These are phyloP conservation scores for Beris morrisii DNA, from an alignment of 2,888 invertebrate species.

Conservation along the genomic window DNA sequence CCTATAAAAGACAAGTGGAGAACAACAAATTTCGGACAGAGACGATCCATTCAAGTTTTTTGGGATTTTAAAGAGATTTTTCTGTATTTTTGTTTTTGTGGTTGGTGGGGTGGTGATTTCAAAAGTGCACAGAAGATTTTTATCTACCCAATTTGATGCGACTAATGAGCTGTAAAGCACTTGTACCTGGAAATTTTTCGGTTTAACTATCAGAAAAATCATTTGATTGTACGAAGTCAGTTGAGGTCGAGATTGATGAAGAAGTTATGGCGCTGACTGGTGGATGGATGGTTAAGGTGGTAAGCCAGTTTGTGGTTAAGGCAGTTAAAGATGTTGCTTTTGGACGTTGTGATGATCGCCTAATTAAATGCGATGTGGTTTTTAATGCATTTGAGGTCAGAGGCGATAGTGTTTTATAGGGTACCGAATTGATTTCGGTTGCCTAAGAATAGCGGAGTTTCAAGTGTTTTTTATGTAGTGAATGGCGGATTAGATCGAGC, in stretches of 20 bases:
- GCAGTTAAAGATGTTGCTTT: constrained; percentile 9
- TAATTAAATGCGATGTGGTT: no score
- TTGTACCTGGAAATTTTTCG: constrained; percentile 24
- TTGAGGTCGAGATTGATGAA: constrained; percentile 1
- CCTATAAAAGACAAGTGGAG: neutral
- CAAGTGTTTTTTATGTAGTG: no score
- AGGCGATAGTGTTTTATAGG: no score
- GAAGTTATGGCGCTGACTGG: neutral
- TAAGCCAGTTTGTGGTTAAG: neutral
- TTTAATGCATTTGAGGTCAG: no score
- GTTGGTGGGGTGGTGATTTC: neutral
- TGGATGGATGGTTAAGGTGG: neutral
- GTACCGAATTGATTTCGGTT: no score
- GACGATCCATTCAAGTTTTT: neutral
- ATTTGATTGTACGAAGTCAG: neutral
- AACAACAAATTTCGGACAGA: neutral
- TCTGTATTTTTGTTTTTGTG: no score
- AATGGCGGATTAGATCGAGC: no score
- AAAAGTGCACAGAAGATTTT: constrained; percentile 16
- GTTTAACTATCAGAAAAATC: constrained; percentile 27
- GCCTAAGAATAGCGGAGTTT: no score
- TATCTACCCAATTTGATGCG: constrained; percentile 20
- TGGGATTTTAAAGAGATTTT: neutral
- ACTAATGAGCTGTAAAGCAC: constrained; percentile 30
- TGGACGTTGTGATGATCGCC: neutral